Evolutionary conservation across 2,888 invertebrate species (phyloP).

Genomic region (Drosophila dives): DNA sequence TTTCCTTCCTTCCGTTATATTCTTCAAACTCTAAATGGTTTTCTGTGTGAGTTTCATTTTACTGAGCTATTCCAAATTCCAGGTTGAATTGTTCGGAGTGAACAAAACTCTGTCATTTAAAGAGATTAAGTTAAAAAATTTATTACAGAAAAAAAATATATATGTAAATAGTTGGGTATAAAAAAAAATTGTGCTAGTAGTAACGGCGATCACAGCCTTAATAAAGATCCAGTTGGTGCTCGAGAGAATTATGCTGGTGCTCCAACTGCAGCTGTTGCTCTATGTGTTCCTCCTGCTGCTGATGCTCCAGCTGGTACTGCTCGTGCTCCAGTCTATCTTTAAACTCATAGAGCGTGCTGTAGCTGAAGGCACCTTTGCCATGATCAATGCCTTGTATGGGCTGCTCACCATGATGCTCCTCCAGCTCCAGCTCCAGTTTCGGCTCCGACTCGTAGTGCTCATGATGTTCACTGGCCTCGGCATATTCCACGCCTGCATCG

Average conservation of each 20-base stretch:
- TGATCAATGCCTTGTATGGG: constrained; percentile 82
- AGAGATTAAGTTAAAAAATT: constrained; percentile 41
- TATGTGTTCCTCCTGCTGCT: constrained; percentile 61
- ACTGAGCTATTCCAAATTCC: not conserved
- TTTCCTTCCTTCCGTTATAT: not conserved
- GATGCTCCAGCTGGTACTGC: constrained; percentile 59
- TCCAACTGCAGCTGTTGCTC: constrained; percentile 61
- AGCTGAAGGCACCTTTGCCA: constrained; percentile 83
- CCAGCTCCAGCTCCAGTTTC: constrained; percentile 23
- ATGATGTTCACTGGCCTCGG: constrained; percentile 67
- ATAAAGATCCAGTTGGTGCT: constrained; percentile 49
- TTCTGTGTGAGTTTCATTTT: not conserved
- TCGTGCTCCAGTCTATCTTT: constrained; percentile 74
- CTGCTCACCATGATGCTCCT: constrained; percentile 58
- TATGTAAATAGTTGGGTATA: constrained; percentile 5
- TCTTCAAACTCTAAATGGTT: not conserved
- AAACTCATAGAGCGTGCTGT: constrained; percentile 82
- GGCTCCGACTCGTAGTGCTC: constrained; percentile 54
- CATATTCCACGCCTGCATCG: constrained; percentile 66
- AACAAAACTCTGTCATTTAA: not conserved
- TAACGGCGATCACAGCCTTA: constrained; percentile 43
- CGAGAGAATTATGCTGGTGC: constrained; percentile 41
- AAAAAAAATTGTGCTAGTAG: constrained; percentile 42
- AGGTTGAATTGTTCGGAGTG: not conserved
- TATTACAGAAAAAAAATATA: constrained; percentile 34